Evolutionary conservation across 2,888 invertebrate genomes (phyloP), one percentile per base, ranked within the genome.

Genomic region (Alloscopus bannaensis): DNA sequence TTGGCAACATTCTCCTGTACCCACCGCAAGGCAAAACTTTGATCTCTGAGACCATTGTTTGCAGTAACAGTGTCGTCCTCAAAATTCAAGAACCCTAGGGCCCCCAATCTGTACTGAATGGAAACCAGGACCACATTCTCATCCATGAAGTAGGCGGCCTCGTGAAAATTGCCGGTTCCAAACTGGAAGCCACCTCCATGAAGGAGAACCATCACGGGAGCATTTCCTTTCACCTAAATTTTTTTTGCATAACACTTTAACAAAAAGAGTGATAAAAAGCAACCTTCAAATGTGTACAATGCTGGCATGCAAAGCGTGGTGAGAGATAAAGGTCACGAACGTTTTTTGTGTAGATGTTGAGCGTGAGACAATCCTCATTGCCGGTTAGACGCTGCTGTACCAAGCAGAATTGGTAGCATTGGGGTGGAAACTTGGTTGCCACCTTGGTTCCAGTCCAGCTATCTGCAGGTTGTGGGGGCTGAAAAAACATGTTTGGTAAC

Each of bases 41-140:
- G 79, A 42, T 79, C 79, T 36, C 70, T 76, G 1, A 82, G 42
- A 3, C 82, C 82, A 60, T 47, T 65, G 20, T 82, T 82, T 28
- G 70, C 78, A 11, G 52, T 8, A 6, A 81, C 78, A 0, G 73
- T 31, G 18, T 60, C 78, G 50, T 82, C 82, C 3, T 55, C 80
- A 24, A 68, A 70, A 45, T 82, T 81, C 16, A 82, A 64, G 40
- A 82, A 82, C 1, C 82, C 80, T 52, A 72, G 29, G 1, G 64
- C 72, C 18, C 72, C 80, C 13, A 84, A 29, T 57, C 84, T 57
- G 26, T 82, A 82, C 62, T 84, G 82, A 0, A 83, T 60, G 11
- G 79, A 72, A 13, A 84, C 80, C 2, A 84, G 45, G 8, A 84
- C 59, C 0, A 83, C 73, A 24, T 80, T 65, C 26, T 80, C 76